Evolutionary conservation across 2,113 vertebrate species (phyloP).

Genomic region (Cathartes aura): DNA sequence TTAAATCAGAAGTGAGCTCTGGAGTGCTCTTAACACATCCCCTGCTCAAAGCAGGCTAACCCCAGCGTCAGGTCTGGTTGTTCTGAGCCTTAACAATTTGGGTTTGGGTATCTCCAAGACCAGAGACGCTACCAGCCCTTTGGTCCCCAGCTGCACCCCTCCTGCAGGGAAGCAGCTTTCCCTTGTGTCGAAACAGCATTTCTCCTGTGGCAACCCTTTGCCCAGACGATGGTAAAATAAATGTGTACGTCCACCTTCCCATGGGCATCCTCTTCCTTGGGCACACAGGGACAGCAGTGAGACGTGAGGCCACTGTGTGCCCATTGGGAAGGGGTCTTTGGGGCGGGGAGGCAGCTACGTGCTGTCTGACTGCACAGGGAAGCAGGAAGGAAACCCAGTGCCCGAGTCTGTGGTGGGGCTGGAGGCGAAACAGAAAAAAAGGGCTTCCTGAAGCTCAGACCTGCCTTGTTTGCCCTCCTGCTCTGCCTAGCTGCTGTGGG

Average conservation of each 20-base stretch:
- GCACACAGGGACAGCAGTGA: not conserved
- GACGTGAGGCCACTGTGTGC: rapidly evolving
- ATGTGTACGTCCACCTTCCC: rapidly evolving
- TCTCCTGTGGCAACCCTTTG: not conserved
- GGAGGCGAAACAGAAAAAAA: not conserved
- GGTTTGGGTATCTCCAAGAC: not conserved
- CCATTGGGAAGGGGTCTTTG: not conserved
- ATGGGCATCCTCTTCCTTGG: not conserved
- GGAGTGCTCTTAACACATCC: not conserved
- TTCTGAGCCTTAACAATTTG: not conserved
- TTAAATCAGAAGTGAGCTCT: not conserved
- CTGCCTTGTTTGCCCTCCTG: rapidly evolving
- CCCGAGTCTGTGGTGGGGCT: not conserved
- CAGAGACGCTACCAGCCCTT: not conserved
- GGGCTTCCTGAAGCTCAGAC: not conserved
- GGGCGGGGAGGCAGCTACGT: rapidly evolving
- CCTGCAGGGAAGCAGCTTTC: not conserved
- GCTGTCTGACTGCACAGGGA: not conserved
- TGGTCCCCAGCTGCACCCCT: not conserved
- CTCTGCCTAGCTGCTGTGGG: not conserved
- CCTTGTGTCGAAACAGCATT: not conserved
- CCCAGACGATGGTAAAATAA: too few species aligned
- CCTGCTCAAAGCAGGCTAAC: not conserved
- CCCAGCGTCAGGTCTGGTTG: not conserved
- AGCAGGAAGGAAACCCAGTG: not conserved